Base-by-base conservation (phyloP, 2,113 vertebrate species). In the Petroica traversi region DNA sequence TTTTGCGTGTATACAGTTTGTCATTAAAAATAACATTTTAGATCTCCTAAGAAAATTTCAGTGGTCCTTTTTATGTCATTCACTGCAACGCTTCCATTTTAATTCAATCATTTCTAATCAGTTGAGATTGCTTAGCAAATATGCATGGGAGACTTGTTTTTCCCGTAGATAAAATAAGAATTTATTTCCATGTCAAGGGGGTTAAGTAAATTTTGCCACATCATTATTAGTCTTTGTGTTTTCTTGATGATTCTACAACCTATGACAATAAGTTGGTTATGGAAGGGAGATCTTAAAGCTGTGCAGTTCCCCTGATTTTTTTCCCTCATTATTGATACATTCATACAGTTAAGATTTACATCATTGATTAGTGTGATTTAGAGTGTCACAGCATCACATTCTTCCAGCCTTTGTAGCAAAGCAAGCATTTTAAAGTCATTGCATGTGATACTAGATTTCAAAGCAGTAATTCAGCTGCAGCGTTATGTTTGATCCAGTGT, bases 281-380 rank as follows among this genome's bases (percentile, higher is more conserved):
- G 36, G 79, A 93, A 93, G 45, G 61, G 57, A 94, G 51, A 61
- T 69, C 75, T 92, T 41, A 71, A 61, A 94, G 72, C 68, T 88
- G 15, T 77, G 34, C 71, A 73, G 57, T 89, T 91, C 26, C 45
- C 38, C 67, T 71, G 55, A 40, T 77, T 83, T 87, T 34, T 90
- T 6, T 45, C 62, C 63, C 36, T 88, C 68, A 48, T 93, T 94
- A 96, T 95, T 93, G 94, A 96, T 88, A 92, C 12, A 12, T 90
- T 89, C 77, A 73, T 83, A 81, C 85, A 92, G 74, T 63, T 85
- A 71, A 96, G 88, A 93, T 93, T 93, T 95, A 87, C 80, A 88
- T 92, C 95, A 96, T 96, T 92, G 91, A 97, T 97, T 88, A 75
- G 62, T 31, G 64, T 91, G 93, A 96, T 95, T 93, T 95, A 95